Evolutionary conservation across 2,113 vertebrate genomes (phyloP).

Genomic region (Hoplias malabaricus): DNA sequence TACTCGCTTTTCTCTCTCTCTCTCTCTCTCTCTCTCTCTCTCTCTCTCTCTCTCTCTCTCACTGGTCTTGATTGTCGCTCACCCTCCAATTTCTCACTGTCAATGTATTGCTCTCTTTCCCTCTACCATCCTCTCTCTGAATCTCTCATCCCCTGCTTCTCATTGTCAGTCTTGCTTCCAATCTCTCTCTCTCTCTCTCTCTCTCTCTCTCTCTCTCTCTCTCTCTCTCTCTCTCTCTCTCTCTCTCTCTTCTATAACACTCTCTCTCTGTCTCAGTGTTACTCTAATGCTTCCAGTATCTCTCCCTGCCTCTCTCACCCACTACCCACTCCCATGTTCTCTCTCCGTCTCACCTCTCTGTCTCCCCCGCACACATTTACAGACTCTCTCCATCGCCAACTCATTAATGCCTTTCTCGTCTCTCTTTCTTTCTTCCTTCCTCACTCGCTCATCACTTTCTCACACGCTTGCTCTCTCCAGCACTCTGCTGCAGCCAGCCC

Average conservation of each 20-base stretch:
- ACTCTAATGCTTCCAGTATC: constrained; percentile 13
- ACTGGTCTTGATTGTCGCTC: too few relatives aligned
- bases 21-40: constrained; percentile 21
- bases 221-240: constrained; percentile 36
- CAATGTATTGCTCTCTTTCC: constrained; percentile 19
- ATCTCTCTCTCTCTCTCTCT: constrained; percentile 17
- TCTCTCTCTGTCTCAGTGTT: constrained; percentile 15
- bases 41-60: constrained; percentile 26
- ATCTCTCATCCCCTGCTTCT: neutral
- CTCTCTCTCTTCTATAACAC: constrained; percentile 25
- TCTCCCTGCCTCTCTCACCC: too few relatives aligned
- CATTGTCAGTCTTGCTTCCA: constrained; percentile 17
- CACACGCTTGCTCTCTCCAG: neutral
- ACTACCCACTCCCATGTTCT: constrained; percentile 29
- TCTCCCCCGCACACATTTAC: constrained; percentile 1
- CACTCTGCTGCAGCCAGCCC: neutral
- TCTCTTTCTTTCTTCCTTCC: constrained; percentile 13
- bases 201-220: constrained; percentile 28
- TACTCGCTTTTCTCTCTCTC: constrained; percentile 30
- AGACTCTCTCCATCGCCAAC: constrained; percentile 18
- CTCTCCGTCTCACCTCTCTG: constrained; percentile 33
- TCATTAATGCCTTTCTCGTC: constrained; percentile 15
- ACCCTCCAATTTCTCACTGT: constrained; percentile 46
- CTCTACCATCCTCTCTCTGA: constrained; percentile 14
- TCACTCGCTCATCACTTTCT: neutral